A percentile compares a stretch with the other conserved stretches of the same genome.
Evolutionary conservation across 2,888 invertebrate species (phyloP).

Genomic region (Drosophila leonis): DNA sequence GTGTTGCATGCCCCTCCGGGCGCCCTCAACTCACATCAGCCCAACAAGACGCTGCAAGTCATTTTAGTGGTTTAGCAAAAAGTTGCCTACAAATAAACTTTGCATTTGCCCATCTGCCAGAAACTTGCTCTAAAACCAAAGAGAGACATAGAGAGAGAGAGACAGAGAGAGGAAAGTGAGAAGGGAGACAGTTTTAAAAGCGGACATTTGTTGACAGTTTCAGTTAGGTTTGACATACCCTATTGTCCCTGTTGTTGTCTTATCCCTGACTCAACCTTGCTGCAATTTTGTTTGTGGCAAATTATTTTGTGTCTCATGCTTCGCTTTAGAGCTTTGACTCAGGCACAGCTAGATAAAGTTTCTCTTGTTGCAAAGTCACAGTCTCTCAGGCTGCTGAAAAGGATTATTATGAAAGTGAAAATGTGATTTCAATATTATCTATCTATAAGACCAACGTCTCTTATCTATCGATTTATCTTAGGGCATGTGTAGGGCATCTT

Average conservation of each 20-base stretch:
- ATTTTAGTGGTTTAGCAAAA: conserved; percentile 65
- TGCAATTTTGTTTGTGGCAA: conserved; percentile 54
- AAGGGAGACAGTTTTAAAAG: conserved; percentile 9
- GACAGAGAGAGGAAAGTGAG: background rate
- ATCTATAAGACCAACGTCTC: background rate
- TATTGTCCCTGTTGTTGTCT: conserved; percentile 22
- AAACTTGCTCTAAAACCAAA: conserved; percentile 38
- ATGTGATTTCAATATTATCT: background rate
- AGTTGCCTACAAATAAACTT: conserved; percentile 64
- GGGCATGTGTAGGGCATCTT: background rate
- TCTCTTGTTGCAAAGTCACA: conserved; percentile 26
- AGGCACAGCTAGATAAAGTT: conserved; percentile 34
- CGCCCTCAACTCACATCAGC: background rate
- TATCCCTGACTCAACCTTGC: conserved; percentile 8
- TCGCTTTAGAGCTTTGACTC: conserved; percentile 6
- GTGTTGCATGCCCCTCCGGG: background rate
- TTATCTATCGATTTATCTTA: background rate
- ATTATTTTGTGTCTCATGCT: conserved; percentile 48
- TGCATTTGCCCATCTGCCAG: conserved; percentile 55
- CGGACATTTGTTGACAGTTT: conserved; percentile 68
- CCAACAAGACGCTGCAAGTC: conserved; percentile 62
- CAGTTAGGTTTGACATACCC: conserved; percentile 28
- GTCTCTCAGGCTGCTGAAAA: background rate
- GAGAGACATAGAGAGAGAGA: background rate
- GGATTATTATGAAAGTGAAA: background rate